Evolutionary conservation across 2,888 invertebrate species (phyloP).

Genomic region (Pherbina coryleti): DNA sequence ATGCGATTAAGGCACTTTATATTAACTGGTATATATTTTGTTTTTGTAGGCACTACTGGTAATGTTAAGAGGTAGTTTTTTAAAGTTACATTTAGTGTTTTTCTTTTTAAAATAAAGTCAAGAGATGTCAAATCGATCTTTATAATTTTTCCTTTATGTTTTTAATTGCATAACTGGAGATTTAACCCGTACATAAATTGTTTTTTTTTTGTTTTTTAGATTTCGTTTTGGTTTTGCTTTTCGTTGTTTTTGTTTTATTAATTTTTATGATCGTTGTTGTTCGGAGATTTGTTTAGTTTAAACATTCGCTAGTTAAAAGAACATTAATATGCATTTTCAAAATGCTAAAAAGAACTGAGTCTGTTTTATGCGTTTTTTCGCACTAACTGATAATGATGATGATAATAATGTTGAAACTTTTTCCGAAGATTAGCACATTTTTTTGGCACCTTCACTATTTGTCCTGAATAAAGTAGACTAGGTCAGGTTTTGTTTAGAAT

Average conservation of each 20-base stretch:
- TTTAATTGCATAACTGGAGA: background rate
- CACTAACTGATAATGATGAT: too few species aligned
- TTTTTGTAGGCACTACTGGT: constrained; percentile 33
- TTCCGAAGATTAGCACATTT: too few species aligned
- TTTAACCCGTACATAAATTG: too few species aligned
- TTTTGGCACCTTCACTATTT: too few species aligned
- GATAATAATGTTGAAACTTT: too few species aligned
- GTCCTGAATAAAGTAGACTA: too few species aligned
- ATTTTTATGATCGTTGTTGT: background rate
- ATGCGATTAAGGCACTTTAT: constrained; percentile 15
- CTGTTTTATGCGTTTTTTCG: too few species aligned
- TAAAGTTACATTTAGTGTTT: background rate
- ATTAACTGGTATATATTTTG: constrained; percentile 31
- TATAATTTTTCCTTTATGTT: background rate
- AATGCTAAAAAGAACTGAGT: too few species aligned
- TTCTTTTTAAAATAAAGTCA: background rate
- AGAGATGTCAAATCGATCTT: background rate
- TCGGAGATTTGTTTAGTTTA: background rate
- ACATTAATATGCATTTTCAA: too few species aligned
- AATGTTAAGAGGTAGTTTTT: constrained; percentile 14
- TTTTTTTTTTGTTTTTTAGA: too few species aligned
- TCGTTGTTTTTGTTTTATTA: background rate
- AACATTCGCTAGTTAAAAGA: too few species aligned
- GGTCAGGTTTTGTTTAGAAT: too few species aligned
- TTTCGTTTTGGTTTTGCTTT: background rate